A percentile compares a stretch with the other conserved stretches of the same genome.
These are phyloP conservation scores for Catocala fraxini DNA, from an alignment of 2,888 invertebrate genomes.

Conservation along the genomic window DNA sequence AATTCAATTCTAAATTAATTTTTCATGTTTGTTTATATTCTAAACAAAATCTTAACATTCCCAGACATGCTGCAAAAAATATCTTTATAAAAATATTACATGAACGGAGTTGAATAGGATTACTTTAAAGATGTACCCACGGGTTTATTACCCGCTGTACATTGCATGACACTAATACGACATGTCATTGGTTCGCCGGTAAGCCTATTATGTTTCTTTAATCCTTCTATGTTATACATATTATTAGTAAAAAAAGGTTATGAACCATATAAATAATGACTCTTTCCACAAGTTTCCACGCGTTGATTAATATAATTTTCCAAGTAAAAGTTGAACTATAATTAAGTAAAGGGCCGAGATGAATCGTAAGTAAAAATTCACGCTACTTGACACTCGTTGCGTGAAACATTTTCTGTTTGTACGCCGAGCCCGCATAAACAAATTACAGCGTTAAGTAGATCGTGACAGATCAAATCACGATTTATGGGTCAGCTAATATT, in stretches of 20 bases:
- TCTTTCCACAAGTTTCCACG: background rate
- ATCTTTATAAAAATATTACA: no score
- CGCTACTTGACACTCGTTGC: constrained; percentile 60
- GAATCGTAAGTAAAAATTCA: constrained; percentile 49
- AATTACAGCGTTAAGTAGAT: constrained; percentile 77
- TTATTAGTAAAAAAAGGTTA: no score
- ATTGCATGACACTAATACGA: constrained; percentile 32
- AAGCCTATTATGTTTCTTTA: constrained; percentile 6
- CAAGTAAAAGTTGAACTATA: constrained; percentile 49
- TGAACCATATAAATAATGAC: no score
- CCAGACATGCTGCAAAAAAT: no score
- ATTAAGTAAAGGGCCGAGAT: constrained; percentile 52
- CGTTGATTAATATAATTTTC: constrained; percentile 22
- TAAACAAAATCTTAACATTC: no score
- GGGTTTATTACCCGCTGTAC: background rate
- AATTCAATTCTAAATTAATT: background rate
- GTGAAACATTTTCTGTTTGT: constrained; percentile 58
- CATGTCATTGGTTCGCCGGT: constrained; percentile 32
- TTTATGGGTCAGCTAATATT: constrained; percentile 78
- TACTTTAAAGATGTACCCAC: no score
- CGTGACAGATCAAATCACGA: constrained; percentile 78
- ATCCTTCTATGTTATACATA: no score
- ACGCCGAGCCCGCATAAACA: constrained; percentile 48
- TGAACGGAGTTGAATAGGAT: background rate
- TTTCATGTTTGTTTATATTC: no score